Conservation (phyloP, 2,888 invertebrate genomes). For the Agrotis puta region DNA sequence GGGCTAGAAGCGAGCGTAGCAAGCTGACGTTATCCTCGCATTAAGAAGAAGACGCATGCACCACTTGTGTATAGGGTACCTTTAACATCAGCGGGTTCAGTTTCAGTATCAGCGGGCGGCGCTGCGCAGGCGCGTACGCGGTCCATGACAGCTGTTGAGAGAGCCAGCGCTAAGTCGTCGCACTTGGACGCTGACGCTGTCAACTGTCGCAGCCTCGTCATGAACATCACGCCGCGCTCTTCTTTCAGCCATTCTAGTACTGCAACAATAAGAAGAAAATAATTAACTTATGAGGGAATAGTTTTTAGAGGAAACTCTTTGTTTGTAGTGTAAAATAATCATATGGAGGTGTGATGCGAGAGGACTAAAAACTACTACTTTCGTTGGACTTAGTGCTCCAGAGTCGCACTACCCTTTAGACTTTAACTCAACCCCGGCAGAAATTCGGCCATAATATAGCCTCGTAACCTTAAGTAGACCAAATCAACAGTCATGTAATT, state of each 20-base stretch:
- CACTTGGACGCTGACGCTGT: slow-evolving; percentile 91
- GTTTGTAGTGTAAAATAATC: no score
- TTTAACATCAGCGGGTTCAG: slow-evolving; percentile 65
- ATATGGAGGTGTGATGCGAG: no score
- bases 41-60: background rate
- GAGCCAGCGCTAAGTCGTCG: slow-evolving; percentile 91
- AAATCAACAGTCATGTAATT: no score
- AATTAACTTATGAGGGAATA: background rate
- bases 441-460: no score
- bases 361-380: no score
- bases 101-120: slow-evolving; percentile 61
- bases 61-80: slow-evolving; percentile 44
- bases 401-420: no score
- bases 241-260: slow-evolving; percentile 91
- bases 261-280: slow-evolving; percentile 61
- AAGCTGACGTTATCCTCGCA: no score
- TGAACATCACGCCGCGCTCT: slow-evolving; percentile 91
- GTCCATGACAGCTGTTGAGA: slow-evolving; percentile 90
- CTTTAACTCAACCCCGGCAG: no score
- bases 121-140: slow-evolving; percentile 78
- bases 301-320: no score
- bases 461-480: no score
- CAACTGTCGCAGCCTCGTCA: slow-evolving; percentile 92
- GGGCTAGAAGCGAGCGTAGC: no score
- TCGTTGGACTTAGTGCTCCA: no score